Percentiles rank a stretch among this genome's conserved stretches.
phyloP scores from a whole-genome alignment of 2,797 vertebrate genomes.

The Mormyrus hasselquistii region DNA sequence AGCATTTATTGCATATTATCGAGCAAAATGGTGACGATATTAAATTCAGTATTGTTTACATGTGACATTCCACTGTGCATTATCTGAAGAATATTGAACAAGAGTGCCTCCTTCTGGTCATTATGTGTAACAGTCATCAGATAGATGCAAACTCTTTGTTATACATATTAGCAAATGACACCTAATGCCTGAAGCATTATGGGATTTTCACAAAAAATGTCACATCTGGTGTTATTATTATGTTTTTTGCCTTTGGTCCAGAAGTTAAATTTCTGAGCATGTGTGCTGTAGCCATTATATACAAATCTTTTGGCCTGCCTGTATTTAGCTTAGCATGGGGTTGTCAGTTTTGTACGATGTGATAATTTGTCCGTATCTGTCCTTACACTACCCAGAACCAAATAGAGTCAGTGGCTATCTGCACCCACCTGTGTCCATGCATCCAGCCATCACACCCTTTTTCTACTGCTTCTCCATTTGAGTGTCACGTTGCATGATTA shows the following conservation, averaged over 20 bases:
- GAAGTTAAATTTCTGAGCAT: not conserved
- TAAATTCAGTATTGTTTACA: not conserved
- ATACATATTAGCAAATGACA: not conserved
- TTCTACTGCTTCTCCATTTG: not conserved
- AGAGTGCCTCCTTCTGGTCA: constrained; percentile 15
- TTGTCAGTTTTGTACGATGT: not conserved
- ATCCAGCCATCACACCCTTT: not conserved
- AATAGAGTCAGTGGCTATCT: not conserved
- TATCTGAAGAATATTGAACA: not conserved
- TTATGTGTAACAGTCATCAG: not conserved
- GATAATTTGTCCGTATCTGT: not conserved
- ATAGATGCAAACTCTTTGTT: not conserved
- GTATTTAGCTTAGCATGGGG: not conserved
- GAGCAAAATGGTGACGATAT: not conserved
- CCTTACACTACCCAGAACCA: not conserved
- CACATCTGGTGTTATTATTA: not conserved
- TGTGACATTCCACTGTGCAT: not conserved
- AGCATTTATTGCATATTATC: not conserved
- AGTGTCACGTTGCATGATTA: not conserved
- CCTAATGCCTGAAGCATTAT: not conserved
- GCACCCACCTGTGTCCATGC: not conserved
- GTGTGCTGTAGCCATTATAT: not conserved
- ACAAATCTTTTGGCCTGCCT: not conserved
- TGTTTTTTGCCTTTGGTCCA: not conserved
- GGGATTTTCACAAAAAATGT: not conserved